Percentiles rank a stretch among this genome's conserved stretches.
These are phyloP conservation scores for Daboia siamensis DNA, from an alignment of 2,113 vertebrate species.

Conservation along the genomic window DNA sequence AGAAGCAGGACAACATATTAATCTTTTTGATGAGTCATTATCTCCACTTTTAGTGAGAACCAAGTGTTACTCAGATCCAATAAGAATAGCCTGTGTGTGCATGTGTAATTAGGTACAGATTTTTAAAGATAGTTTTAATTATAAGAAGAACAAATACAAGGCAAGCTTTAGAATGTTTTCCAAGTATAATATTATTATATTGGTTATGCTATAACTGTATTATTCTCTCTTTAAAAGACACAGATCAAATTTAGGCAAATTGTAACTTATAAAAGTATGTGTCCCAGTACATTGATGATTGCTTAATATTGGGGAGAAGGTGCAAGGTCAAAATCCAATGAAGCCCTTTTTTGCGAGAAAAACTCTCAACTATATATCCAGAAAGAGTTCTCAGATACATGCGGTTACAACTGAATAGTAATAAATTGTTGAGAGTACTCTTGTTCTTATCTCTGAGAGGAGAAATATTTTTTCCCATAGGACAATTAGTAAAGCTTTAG, in stretches of 20 bases:
- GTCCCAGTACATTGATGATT: background rate
- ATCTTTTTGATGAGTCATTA: conserved; percentile 2
- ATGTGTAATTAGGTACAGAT: background rate
- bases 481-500: background rate
- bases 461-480: background rate
- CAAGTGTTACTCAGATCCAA: background rate
- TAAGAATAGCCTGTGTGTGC: background rate
- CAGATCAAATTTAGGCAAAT: background rate
- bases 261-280: background rate
- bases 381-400: background rate
- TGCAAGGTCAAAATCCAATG: background rate
- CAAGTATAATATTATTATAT: background rate
- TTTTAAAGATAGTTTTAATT: background rate
- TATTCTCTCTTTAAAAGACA: background rate
- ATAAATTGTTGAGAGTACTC: background rate
- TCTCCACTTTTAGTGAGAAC: too few relatives aligned
- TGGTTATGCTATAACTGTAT: background rate
- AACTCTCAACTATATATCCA: background rate
- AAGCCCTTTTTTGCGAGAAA: background rate
- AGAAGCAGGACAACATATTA: background rate
- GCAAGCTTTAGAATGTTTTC: background rate
- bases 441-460: background rate
- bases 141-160: background rate
- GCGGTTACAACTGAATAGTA: background rate
- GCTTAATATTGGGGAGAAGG: background rate